Conservation (phyloP, 64 coral and sea anemone species). For the Platygyra sinensis region DNA sequence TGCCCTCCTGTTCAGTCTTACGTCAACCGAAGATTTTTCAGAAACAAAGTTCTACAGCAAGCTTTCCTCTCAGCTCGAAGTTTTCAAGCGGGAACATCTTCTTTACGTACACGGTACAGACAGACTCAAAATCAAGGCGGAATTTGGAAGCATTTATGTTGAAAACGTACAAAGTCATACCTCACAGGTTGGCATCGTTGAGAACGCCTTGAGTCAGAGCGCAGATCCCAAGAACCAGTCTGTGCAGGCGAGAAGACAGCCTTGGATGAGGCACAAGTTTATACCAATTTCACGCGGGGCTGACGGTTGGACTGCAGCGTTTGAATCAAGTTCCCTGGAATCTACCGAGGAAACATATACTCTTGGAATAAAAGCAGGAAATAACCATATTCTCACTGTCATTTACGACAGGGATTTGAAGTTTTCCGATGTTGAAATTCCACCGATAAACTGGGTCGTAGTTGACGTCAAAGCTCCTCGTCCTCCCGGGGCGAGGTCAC, state of each 20-base stretch:
- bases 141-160: slow-evolving; percentile 81
- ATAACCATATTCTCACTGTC: slow-evolving; percentile 47
- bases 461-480: slow-evolving; percentile 60
- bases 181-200: slow-evolving; percentile 10
- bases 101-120: slow-evolving; percentile 59
- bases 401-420: slow-evolving; percentile 51
- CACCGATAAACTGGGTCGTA: slow-evolving; percentile 80
- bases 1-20: background rate
- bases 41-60: slow-evolving; percentile 4
- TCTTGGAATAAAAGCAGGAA: slow-evolving; percentile 57
- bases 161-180: slow-evolving; percentile 1
- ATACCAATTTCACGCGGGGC: background rate
- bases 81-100: slow-evolving; percentile 26
- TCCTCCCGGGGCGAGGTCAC: background rate
- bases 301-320: background rate
- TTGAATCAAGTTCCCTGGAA: background rate
- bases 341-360: slow-evolving; percentile 38
- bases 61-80: slow-evolving; percentile 1
- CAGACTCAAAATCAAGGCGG: slow-evolving; percentile 32
- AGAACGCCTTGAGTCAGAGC: slow-evolving; percentile 20
- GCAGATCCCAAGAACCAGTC: slow-evolving; percentile 44
- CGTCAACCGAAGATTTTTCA: background rate
- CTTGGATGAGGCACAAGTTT: background rate
- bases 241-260: background rate
- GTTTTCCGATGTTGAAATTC: slow-evolving; percentile 55